A percentile compares a stretch with the other conserved stretches of the same genome.
Conservation (phyloP, 2,797 vertebrate species). For the Sebastes steindachneri region DNA sequence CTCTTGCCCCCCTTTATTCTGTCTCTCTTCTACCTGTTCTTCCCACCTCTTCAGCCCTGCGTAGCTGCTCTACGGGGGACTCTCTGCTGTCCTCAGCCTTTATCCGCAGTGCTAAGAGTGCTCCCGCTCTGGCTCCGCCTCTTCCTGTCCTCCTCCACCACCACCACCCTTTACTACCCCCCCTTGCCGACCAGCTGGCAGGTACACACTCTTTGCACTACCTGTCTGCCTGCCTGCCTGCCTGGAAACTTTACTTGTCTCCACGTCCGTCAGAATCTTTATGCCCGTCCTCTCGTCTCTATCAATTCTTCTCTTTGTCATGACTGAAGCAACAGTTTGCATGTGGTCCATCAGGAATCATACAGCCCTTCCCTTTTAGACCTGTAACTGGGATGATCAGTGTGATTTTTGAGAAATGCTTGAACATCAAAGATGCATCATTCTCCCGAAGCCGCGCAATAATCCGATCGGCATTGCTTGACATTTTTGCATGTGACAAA, state of each 20-base stretch:
- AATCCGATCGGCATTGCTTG: not conserved
- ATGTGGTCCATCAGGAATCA: not conserved
- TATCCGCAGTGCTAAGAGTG: constrained; percentile 99
- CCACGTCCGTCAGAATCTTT: not conserved
- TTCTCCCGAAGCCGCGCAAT: not conserved
- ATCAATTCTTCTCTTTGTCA: not conserved
- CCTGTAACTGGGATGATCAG: not conserved
- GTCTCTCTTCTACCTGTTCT: constrained; percentile 73
- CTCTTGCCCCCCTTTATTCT: constrained; percentile 10
- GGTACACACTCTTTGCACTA: constrained; percentile 90
- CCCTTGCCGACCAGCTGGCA: constrained; percentile 99
- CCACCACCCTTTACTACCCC: constrained; percentile 99
- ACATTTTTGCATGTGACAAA: constrained; percentile 11
- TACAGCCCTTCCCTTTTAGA: not conserved
- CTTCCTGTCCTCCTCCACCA: constrained; percentile 84
- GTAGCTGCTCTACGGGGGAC: constrained; percentile 99
- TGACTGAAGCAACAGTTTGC: constrained; percentile 1
- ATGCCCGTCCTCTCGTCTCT: constrained; percentile 17
- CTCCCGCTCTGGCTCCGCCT: constrained; percentile 99
- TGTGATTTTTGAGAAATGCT: not conserved
- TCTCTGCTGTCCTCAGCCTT: constrained; percentile 99
- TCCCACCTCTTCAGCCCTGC: constrained; percentile 93
- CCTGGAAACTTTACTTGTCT: constrained; percentile 22
- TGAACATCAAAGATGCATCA: not conserved
- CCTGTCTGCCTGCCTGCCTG: constrained; percentile 63